Evolutionary conservation across 2,797 vertebrate genomes (phyloP).

Genomic region (Cygnus olor): DNA sequence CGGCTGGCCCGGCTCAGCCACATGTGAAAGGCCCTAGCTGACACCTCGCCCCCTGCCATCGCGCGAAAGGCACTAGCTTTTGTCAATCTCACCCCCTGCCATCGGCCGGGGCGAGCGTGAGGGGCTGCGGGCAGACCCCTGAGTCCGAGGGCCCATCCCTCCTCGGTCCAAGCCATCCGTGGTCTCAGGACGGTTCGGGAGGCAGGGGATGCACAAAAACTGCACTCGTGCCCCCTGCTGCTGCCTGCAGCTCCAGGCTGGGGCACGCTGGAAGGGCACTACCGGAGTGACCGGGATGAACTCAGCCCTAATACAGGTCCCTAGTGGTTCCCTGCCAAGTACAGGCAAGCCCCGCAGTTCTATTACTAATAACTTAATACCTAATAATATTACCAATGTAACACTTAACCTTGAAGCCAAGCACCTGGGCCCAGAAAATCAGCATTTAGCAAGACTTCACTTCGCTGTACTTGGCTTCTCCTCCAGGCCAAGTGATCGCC

Average conservation of each 20-base stretch:
- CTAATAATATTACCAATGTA: constrained; percentile 41
- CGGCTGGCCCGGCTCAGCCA: constrained; percentile 7
- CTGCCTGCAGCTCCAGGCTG: neutral
- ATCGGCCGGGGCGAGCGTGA: neutral
- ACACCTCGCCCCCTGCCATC: neutral
- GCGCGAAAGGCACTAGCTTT: neutral
- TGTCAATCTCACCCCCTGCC: neutral
- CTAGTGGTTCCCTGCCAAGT: constrained; percentile 29
- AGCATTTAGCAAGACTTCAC: neutral
- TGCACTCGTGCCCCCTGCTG: neutral
- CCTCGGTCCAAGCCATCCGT: neutral
- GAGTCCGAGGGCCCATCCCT: neutral
- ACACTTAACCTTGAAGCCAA: constrained; percentile 46
- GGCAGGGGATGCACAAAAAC: neutral
- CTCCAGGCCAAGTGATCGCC: neutral
- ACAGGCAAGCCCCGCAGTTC: constrained; percentile 25
- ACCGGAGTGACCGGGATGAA: constrained; percentile 14
- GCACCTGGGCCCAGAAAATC: constrained; percentile 36
- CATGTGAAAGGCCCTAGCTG: too few species aligned
- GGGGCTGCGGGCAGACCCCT: neutral
- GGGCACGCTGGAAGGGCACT: neutral
- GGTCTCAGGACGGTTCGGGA: neutral
- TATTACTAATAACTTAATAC: constrained; percentile 57
- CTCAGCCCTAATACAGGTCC: constrained; percentile 16
- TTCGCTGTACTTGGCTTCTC: neutral